Base-by-base conservation (phyloP, 2,888 invertebrate genomes). In the Prosopocoilus inquinatus region DNA sequence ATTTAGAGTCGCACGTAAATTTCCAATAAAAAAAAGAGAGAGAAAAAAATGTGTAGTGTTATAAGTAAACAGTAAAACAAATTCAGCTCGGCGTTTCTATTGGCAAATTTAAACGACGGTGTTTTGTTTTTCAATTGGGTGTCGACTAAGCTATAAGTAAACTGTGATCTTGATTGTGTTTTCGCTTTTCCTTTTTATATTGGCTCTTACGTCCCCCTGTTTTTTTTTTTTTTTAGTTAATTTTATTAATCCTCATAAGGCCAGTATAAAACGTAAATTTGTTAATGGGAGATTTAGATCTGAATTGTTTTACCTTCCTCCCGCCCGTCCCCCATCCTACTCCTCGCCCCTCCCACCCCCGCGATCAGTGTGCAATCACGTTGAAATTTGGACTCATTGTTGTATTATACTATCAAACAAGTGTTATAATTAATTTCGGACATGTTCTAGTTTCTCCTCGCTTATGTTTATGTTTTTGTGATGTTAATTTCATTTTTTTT, bases 81-180 rank as follows among this genome's bases (percentile, higher is more conserved):
- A 39, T 39, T 28, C 20, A 28, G 20, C 20, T 28, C 20, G 20
- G 20, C 20, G 20, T 28, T 28, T 28, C 20, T 28, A 28, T 28
- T 28, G 20, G 20, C 20, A 28, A 28, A 28, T 28, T 28, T 28
- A 28, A 28, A 28, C 20, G 20, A 28, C 20, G 20, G 20, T 28
- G 20, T 28, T 28, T 28, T 28, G 20, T 28, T 28, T n/a, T 28
- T 7, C 4, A 28, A 28, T 28, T 28, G 20, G 20, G 20, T 28
- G 7, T 28, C 20, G 20, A 28, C 20, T 28, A 28, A 28, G 20
- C 20, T 28, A 28, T 28, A 28, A 13, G 34, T 34, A 47, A 47
- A 47, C 47, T 47, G 47, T 47, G 47, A 47, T 47, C 36, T 47
- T 47, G 36, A 36, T 47, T 47, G 34, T 47, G 36, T 47, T 33